A percentile compares a stretch with the other conserved stretches of the same genome.
These are phyloP conservation scores for Zaprionus africanus DNA, from an alignment of 1,140 invertebrate species.

Conservation along the genomic window DNA sequence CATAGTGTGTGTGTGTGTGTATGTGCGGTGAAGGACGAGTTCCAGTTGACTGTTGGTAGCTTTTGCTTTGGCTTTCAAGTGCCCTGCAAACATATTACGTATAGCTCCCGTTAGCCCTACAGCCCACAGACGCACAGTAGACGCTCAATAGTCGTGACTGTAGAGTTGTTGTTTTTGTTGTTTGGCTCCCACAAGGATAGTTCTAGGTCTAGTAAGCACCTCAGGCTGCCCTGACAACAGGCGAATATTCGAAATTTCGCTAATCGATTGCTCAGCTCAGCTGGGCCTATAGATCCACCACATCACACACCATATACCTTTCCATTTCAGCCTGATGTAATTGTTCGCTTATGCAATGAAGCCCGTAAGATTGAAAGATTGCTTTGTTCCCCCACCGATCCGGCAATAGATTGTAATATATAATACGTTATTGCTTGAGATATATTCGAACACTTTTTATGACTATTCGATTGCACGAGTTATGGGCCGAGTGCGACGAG, in stretches of 20 bases:
- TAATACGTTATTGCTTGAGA: neutral
- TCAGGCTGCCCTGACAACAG: constrained; percentile 28
- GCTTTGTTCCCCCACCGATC: neutral
- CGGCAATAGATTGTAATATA: neutral
- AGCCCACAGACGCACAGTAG: neutral
- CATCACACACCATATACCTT: neutral
- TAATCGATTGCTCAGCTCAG: constrained; percentile 29
- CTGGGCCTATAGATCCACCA: neutral
- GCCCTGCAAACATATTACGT: constrained; percentile 44
- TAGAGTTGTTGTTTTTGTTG: neutral
- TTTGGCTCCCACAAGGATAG: neutral
- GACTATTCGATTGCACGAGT: neutral
- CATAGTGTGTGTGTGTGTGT: constrained; percentile 17
- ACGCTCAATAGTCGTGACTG: neutral
- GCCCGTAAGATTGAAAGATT: neutral
- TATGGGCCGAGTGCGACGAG: neutral
- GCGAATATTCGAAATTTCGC: constrained; percentile 19
- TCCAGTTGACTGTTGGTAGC: constrained; percentile 32
- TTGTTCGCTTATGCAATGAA: neutral
- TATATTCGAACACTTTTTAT: neutral
- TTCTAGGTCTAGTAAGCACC: neutral
- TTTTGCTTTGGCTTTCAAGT: constrained; percentile 33
- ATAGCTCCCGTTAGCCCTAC: neutral
- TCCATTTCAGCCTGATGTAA: neutral
- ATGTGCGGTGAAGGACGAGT: constrained; percentile 20